Evolutionary conservation across 2,113 vertebrate genomes (phyloP).

Genomic region (Phocoena sinus): DNA sequence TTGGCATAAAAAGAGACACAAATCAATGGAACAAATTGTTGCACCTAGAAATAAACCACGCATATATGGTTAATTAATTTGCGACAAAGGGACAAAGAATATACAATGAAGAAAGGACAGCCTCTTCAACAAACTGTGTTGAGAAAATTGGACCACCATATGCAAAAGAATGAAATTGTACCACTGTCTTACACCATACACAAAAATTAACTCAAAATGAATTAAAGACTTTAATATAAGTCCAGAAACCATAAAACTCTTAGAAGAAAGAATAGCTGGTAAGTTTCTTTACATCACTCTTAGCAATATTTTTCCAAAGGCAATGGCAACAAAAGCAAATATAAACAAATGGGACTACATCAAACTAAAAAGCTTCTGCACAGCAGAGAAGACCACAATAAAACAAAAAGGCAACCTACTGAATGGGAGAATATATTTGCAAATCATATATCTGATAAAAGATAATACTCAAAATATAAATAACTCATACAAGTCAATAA

Average conservation of each 20-base stretch:
- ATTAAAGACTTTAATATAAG: not conserved
- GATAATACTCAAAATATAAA: not conserved
- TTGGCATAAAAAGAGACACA: not conserved
- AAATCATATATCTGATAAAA: not conserved
- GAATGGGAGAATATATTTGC: not conserved
- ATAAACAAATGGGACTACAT: not conserved
- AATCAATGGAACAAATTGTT: not conserved
- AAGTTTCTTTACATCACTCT: not conserved
- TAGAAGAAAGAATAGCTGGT: not conserved
- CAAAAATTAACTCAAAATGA: not conserved
- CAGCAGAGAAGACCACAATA: not conserved
- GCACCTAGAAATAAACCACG: not conserved
- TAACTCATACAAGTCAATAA: not conserved
- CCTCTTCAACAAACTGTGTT: not conserved
- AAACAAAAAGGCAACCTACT: not conserved
- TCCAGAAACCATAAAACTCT: not conserved
- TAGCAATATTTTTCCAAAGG: not conserved
- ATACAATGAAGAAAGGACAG: not conserved
- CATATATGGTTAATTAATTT: not conserved
- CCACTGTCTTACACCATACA: not conserved
- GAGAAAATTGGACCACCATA: not conserved
- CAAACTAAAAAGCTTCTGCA: not conserved
- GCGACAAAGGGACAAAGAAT: not conserved
- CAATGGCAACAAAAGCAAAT: not conserved
- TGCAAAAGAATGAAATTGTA: not conserved